Percentiles rank a stretch among this genome's conserved stretches.
Evolutionary conservation across 2,888 invertebrate species (phyloP).

Genomic region (Lacanobia wlatinum): DNA sequence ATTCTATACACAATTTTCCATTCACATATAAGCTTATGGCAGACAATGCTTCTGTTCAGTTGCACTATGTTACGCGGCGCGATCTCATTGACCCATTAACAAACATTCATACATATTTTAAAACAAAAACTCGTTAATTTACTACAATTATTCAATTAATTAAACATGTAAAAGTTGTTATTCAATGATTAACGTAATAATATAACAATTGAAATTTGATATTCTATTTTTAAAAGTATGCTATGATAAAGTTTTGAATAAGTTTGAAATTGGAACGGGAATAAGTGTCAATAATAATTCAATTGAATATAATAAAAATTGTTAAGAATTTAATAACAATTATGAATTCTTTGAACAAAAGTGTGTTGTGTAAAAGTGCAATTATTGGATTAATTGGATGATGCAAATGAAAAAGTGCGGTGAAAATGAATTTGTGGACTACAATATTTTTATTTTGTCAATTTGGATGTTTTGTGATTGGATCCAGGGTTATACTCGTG

Average conservation of each 20-base stretch:
- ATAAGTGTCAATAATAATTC: conserved; percentile 2
- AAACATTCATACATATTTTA: conserved; percentile 57
- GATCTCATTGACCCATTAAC: conserved; percentile 83
- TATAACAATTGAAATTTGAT: conserved; percentile 2
- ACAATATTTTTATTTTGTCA: conserved; percentile 75
- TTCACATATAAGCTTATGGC: conserved; percentile 89
- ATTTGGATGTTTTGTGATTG: conserved; percentile 74
- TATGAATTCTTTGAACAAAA: conserved; percentile 42
- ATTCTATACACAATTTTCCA: conserved; percentile 76
- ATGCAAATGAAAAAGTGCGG: conserved; percentile 73
- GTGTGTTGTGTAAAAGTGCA: conserved; percentile 63
- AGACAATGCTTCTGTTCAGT: conserved; percentile 87
- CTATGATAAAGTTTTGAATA: not conserved
- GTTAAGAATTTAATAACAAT: conserved; percentile 39
- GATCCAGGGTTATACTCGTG: conserved; percentile 86
- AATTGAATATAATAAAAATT: conserved; percentile 12
- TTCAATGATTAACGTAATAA: conserved; percentile 18
- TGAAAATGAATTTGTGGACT: conserved; percentile 84
- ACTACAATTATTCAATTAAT: conserved; percentile 41
- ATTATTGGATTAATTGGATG: conserved; percentile 70
- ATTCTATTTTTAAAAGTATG: conserved; percentile 20
- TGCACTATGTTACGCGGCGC: conserved; percentile 79
- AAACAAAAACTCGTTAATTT: conserved; percentile 40
- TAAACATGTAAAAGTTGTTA: conserved; percentile 11
- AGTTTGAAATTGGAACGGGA: conserved; percentile 45